Evolutionary conservation across 2,113 vertebrate species (phyloP).

Genomic region (Passer domesticus): DNA sequence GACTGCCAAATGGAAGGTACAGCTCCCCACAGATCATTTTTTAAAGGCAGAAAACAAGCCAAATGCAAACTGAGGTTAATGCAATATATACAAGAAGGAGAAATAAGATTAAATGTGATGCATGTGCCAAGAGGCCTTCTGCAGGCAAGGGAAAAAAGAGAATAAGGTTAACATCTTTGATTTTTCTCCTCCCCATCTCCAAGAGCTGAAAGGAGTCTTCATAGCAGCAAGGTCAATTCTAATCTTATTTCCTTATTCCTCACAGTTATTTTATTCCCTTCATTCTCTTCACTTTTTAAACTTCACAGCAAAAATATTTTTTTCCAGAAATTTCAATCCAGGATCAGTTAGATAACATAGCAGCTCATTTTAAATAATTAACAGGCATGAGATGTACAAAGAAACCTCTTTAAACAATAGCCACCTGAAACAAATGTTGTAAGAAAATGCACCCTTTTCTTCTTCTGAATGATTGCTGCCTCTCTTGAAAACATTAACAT

Average conservation of each 20-base stretch:
- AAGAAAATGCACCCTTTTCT: not conserved
- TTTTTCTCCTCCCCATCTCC: conserved; percentile 7
- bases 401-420: conserved; percentile 15
- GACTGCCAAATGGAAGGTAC: not conserved
- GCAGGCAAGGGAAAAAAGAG: conserved; percentile 50
- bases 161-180: conserved; percentile 70
- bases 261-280: conserved; percentile 42
- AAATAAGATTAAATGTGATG: conserved; percentile 70
- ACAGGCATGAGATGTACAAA: not conserved
- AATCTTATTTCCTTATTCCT: conserved; percentile 60
- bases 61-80: conserved; percentile 66
- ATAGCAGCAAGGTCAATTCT: conserved; percentile 67
- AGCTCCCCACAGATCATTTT: not conserved
- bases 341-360: not conserved
- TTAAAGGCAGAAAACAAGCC: conserved; percentile 53
- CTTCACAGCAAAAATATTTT: not conserved
- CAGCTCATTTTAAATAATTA: conserved; percentile 3
- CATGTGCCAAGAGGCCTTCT: conserved; percentile 67
- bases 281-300: conserved; percentile 9
- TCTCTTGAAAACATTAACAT: conserved; percentile 46
- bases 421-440: not conserved
- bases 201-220: conserved; percentile 31
- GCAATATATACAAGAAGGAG: conserved; percentile 57
- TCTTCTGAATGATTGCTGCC: not conserved
- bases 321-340: not conserved